phyloP scores from a whole-genome alignment of 2,888 invertebrate species.

The Cosmia trapezina region DNA sequence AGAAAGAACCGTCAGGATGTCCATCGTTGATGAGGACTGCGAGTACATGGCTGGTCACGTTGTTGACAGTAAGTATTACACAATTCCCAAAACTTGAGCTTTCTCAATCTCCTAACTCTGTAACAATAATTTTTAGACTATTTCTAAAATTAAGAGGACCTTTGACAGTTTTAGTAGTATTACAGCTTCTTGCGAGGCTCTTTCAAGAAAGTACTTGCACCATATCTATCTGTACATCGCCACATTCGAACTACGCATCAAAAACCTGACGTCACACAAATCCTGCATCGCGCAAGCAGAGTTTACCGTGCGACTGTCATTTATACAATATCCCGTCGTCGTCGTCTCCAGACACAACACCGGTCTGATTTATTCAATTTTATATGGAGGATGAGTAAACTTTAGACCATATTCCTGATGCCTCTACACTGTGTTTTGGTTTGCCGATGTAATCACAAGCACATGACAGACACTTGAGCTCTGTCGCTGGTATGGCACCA shows the following conservation, averaged over 20 bases:
- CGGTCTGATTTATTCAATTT: no score
- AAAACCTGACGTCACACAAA: no score
- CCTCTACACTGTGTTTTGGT: no score
- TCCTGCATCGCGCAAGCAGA: no score
- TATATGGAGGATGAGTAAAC: no score
- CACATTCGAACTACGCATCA: no score
- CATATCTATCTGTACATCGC: not conserved
- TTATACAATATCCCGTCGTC: no score
- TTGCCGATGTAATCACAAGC: not conserved
- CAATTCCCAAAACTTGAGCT: not conserved
- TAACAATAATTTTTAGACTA: not conserved
- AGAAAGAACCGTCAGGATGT: constrained; percentile 91
- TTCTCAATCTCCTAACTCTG: not conserved
- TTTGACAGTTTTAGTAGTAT: not conserved
- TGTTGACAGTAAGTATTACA: constrained; percentile 93
- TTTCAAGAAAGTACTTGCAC: not conserved
- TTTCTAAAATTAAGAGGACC: not conserved
- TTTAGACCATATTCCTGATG: no score
- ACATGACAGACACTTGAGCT: not conserved
- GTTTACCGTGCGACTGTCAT: no score
- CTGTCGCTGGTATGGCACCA: not conserved
- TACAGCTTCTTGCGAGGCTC: no score
- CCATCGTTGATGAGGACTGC: constrained; percentile 92
- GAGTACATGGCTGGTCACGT: constrained; percentile 95
- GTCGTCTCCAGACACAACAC: no score